phyloP scores from a whole-genome alignment of 2,797 vertebrate species.

The Mormyrus hasselquistii region DNA sequence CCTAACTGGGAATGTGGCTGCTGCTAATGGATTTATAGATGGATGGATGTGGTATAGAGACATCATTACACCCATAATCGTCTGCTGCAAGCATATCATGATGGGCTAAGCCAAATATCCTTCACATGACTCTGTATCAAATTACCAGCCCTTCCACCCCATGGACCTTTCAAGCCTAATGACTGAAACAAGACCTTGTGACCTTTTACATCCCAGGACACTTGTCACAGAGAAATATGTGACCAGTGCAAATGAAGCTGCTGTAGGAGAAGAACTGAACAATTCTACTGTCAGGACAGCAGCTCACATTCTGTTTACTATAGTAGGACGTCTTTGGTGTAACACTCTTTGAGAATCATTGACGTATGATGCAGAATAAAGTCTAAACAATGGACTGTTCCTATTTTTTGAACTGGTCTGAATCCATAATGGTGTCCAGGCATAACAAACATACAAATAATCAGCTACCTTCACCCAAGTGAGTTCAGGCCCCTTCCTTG shows the following conservation, averaged over 20 bases:
- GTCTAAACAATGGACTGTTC: not conserved
- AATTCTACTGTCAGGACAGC: not conserved
- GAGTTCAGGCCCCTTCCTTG: not conserved
- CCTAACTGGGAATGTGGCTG: not conserved
- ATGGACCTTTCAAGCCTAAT: not conserved
- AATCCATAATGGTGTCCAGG: not conserved
- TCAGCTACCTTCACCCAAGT: not conserved
- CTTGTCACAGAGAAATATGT: not conserved
- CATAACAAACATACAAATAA: not conserved
- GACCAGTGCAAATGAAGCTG: not conserved
- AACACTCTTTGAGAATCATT: not conserved
- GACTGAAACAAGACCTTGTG: not conserved
- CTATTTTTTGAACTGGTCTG: not conserved
- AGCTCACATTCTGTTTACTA: not conserved
- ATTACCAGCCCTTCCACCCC: not conserved
- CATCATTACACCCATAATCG: not conserved
- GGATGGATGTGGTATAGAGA: not conserved
- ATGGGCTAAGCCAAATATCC: not conserved
- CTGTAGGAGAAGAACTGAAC: not conserved
- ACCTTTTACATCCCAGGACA: not conserved
- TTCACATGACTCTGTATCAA: not conserved
- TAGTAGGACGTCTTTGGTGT: not conserved
- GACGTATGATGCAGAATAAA: not conserved
- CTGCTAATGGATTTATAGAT: constrained; percentile 7
- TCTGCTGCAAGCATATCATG: not conserved